Percentiles rank a stretch among this genome's conserved stretches.
phyloP scores from a whole-genome alignment of 2,113 vertebrate species.

The Oenanthe melanoleuca region DNA sequence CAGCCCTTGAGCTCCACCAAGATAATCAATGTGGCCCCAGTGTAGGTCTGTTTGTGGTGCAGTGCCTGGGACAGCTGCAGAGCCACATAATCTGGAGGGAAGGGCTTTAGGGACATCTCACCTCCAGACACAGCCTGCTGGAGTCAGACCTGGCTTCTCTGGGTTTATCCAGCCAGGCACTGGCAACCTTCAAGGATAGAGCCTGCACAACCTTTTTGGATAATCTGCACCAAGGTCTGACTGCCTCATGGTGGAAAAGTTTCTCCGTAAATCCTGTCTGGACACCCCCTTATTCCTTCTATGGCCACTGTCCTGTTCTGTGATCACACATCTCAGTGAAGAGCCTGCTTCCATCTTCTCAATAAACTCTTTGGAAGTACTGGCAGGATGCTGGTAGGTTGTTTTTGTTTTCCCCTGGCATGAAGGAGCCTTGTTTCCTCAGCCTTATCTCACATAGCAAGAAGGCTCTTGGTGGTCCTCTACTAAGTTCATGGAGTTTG shows the following conservation, averaged over 20 bases:
- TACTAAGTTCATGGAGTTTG: not conserved
- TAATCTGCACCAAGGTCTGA: not conserved
- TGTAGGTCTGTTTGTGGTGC: fast-evolving
- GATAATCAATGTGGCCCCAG: not conserved
- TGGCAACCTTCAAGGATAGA: not conserved
- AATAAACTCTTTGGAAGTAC: not conserved
- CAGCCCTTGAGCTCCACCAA: not conserved
- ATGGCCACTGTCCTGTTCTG: not conserved
- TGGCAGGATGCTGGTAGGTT: not conserved
- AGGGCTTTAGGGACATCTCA: not conserved
- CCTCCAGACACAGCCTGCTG: not conserved
- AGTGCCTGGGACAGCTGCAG: not conserved
- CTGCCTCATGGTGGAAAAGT: not conserved
- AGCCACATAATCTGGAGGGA: not conserved
- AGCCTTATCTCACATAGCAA: not conserved
- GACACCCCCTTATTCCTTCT: not conserved
- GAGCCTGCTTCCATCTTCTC: not conserved
- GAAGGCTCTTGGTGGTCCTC: not conserved
- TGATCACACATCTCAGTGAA: not conserved
- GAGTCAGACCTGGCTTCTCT: not conserved
- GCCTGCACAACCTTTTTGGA: not conserved
- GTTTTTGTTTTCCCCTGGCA: not conserved
- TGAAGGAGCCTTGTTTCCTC: not conserved
- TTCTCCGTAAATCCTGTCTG: not conserved
- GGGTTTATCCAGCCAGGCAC: not conserved